Conservation (phyloP, 2,113 vertebrate species). For the Acanthisitta chloris region DNA sequence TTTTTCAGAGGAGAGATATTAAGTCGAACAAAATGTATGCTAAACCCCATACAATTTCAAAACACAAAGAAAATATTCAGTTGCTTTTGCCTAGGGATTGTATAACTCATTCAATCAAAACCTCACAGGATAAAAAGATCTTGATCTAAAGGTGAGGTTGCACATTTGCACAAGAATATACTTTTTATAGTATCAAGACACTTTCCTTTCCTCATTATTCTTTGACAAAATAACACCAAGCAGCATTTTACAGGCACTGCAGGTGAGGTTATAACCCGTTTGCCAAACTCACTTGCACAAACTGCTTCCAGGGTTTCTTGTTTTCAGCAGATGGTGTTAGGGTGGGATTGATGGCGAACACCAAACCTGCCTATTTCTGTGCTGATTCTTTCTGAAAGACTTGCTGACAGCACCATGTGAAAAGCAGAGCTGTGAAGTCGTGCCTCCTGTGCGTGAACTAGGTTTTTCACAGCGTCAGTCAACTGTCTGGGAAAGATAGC, state of each 20-base stretch:
- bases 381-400: not conserved
- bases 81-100: not conserved
- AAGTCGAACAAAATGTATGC: not conserved
- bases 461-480: slow-evolving; percentile 48
- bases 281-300: not conserved
- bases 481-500: slow-evolving; percentile 41
- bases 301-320: not conserved
- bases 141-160: not conserved
- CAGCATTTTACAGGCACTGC: not conserved
- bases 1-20: not conserved
- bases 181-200: not conserved
- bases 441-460: slow-evolving; percentile 36
- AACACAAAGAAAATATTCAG: not conserved
- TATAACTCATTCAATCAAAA: not conserved
- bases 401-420: slow-evolving; percentile 49
- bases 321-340: slow-evolving; percentile 46
- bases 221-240: not conserved
- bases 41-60: not conserved
- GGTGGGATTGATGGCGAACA: not conserved
- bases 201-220: not conserved
- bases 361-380: slow-evolving; percentile 30
- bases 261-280: not conserved
- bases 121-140: not conserved
- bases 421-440: slow-evolving; percentile 35
- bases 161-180: not conserved